phyloP scores from a whole-genome alignment of 2,797 vertebrate species.

The Notolabrus celidotus region DNA sequence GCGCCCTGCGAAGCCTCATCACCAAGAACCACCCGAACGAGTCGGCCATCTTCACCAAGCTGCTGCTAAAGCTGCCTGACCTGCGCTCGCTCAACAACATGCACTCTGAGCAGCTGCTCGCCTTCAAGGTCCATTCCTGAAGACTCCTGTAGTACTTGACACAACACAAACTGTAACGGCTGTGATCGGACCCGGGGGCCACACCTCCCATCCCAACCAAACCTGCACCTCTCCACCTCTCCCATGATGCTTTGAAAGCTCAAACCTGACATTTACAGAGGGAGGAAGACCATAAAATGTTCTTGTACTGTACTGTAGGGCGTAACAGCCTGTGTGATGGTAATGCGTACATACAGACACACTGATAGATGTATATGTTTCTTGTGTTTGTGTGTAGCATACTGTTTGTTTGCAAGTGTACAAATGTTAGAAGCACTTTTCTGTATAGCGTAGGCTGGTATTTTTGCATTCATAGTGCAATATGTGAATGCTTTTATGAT shows the following conservation, averaged over 20 bases:
- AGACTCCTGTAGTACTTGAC: slow-evolving; percentile 32
- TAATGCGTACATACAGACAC: slow-evolving; percentile 62
- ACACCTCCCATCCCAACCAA: slow-evolving; percentile 19
- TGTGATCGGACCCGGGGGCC: slow-evolving; percentile 3
- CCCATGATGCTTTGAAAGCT: slow-evolving; percentile 19
- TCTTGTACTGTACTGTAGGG: slow-evolving; percentile 82
- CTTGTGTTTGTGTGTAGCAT: slow-evolving; percentile 68
- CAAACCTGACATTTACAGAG: slow-evolving; percentile 17
- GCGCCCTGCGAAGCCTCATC: slow-evolving; percentile 93
- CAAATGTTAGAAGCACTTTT: slow-evolving; percentile 74
- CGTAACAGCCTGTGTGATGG: slow-evolving; percentile 65
- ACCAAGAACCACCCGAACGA: slow-evolving; percentile 96
- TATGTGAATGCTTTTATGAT: slow-evolving; percentile 76
- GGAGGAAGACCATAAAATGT: slow-evolving; percentile 50
- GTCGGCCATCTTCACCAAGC: slow-evolving; percentile 96
- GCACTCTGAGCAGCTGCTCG: slow-evolving; percentile 98
- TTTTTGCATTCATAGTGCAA: slow-evolving; percentile 83
- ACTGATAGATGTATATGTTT: slow-evolving; percentile 62
- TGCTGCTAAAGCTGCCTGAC: slow-evolving; percentile 96
- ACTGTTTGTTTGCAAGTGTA: slow-evolving; percentile 61
- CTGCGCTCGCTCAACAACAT: slow-evolving; percentile 98
- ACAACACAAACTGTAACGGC: not conserved
- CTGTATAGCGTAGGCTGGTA: slow-evolving; percentile 70
- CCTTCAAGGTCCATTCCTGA: slow-evolving; percentile 95
- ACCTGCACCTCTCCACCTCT: slow-evolving; percentile 29